Evolutionary conservation across 2,113 vertebrate species (phyloP).

Genomic region (Nanorana parkeri): DNA sequence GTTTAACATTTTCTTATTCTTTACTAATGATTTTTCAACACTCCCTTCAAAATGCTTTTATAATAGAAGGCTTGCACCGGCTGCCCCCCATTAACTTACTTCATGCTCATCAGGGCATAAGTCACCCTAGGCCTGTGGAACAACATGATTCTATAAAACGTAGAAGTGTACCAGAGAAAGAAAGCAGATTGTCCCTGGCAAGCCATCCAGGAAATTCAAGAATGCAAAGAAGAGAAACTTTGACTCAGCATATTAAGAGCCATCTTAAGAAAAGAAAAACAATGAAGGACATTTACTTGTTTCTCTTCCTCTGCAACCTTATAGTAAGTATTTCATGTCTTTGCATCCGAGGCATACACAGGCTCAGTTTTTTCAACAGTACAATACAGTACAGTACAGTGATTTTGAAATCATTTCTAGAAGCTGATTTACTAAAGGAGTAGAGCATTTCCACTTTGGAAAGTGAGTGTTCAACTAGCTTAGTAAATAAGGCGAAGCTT

Average conservation of each 20-base stretch:
- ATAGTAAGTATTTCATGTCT: slow-evolving; percentile 70
- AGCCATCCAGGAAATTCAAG: background rate
- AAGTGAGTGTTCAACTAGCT: no score
- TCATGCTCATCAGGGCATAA: slow-evolving; percentile 40
- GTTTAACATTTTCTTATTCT: slow-evolving; percentile 68
- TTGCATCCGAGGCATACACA: no score
- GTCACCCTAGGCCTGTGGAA: slow-evolving; percentile 59
- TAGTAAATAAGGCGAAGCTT: no score
- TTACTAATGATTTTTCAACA: slow-evolving; percentile 74
- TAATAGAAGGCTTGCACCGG: slow-evolving; percentile 78
- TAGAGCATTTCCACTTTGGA: no score
- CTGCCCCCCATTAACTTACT: slow-evolving; percentile 64
- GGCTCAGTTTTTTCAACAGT: no score
- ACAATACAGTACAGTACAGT: no score
- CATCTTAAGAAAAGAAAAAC: slow-evolving; percentile 72
- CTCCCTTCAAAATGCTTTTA: slow-evolving; percentile 77
- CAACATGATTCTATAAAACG: slow-evolving; percentile 54
- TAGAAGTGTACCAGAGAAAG: background rate
- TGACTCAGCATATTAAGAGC: slow-evolving; percentile 51
- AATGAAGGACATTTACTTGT: slow-evolving; percentile 75
- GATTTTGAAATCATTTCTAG: no score
- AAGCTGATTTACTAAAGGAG: no score
- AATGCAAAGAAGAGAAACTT: slow-evolving; percentile 43
- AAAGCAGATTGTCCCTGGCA: background rate
- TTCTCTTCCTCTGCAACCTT: slow-evolving; percentile 74